phyloP scores from a whole-genome alignment of 2,113 vertebrate species.

The human region DNA sequence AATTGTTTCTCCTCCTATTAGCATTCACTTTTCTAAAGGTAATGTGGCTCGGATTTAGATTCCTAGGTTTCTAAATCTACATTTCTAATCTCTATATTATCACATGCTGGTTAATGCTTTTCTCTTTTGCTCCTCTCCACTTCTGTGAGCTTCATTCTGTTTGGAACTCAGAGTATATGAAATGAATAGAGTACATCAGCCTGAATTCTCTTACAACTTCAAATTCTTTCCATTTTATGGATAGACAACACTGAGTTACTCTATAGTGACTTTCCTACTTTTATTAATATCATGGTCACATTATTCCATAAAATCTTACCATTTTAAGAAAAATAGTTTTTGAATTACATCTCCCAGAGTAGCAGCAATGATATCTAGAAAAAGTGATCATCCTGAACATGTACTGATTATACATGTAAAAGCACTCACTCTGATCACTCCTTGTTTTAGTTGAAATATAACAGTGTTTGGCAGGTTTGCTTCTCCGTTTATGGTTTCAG shows the following conservation, averaged over 20 bases:
- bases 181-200: not conserved
- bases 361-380: not conserved
- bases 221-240: not conserved
- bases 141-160: not conserved
- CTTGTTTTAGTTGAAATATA: not conserved
- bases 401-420: fast-evolving
- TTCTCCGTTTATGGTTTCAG: not conserved
- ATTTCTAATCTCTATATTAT: not conserved
- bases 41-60: not conserved
- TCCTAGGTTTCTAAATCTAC: not conserved
- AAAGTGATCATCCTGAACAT: not conserved
- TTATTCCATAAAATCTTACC: not conserved
- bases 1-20: not conserved
- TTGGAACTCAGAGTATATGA: not conserved
- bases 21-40: not conserved
- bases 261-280: not conserved
- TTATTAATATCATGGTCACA: not conserved
- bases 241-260: not conserved
- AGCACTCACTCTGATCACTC: not conserved
- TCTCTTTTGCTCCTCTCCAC: not conserved
- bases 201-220: not conserved
- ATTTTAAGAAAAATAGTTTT: not conserved
- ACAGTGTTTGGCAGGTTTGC: not conserved
- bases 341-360: fast-evolving
- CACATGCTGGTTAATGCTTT: not conserved